Conservation (phyloP, 2,113 vertebrate species). For the Mionectes macconnelli region DNA sequence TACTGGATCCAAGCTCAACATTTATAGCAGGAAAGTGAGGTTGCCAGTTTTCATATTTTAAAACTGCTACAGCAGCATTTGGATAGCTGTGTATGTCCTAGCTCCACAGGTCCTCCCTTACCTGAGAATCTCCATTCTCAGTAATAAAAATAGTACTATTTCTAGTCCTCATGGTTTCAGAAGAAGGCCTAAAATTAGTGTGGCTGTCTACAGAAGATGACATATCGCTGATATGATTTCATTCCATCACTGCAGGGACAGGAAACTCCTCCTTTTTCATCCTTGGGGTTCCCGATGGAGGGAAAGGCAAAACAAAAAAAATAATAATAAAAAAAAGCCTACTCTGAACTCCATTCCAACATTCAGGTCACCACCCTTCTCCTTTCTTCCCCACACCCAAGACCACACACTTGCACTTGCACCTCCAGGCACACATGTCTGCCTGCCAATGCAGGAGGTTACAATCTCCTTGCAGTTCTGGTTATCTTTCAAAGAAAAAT, state of each 20-base stretch:
- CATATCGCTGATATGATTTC: not conserved
- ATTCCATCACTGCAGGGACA: not conserved
- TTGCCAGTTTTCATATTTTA: not conserved
- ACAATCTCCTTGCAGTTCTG: not conserved
- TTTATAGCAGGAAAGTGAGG: not conserved
- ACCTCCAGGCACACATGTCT: not conserved
- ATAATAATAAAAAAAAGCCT: not conserved
- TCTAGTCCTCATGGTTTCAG: not conserved
- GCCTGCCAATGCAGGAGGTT: constrained; percentile 27
- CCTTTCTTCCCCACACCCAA: constrained; percentile 42
- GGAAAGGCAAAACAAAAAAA: not conserved
- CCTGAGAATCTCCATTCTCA: not conserved
- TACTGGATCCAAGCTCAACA: not conserved
- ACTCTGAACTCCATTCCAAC: constrained; percentile 35
- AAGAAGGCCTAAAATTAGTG: not conserved
- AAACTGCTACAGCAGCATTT: not conserved
- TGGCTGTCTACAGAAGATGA: not conserved
- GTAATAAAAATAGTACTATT: not conserved
- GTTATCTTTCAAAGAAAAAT: constrained; percentile 44
- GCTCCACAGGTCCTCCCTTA: not conserved
- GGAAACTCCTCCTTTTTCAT: not conserved
- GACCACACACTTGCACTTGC: constrained; percentile 51
- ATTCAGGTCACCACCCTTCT: constrained; percentile 56
- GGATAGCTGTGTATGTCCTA: not conserved
- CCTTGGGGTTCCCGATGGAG: not conserved